Evolutionary conservation across 2,888 invertebrate species (phyloP).

Genomic region (Hypolimnas misippus): DNA sequence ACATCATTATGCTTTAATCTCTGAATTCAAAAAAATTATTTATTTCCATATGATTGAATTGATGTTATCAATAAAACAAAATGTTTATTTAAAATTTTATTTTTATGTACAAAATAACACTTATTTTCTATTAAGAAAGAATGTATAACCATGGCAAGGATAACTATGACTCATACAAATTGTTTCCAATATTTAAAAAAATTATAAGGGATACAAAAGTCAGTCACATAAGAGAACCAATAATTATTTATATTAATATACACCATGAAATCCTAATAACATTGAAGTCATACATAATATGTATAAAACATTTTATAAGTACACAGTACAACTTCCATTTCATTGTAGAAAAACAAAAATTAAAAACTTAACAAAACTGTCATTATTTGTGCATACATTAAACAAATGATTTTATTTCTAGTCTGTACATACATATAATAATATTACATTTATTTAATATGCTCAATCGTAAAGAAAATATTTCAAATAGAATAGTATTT

Average conservation of each 20-base stretch:
- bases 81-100: slow-evolving; percentile 19
- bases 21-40: background rate
- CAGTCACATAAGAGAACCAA: background rate
- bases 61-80: slow-evolving; percentile 12
- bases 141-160: slow-evolving; percentile 12
- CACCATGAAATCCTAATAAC: background rate
- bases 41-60: background rate
- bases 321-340: background rate
- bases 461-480: background rate
- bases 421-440: background rate
- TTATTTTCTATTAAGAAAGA: slow-evolving; percentile 18
- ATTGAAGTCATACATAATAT: background rate
- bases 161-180: background rate
- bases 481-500: background rate
- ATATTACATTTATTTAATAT: background rate
- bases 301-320: slow-evolving; percentile 3
- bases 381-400: background rate
- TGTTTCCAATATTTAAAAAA: background rate
- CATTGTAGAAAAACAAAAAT: background rate
- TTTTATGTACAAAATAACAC: slow-evolving; percentile 36
- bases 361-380: background rate
- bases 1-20: too few relatives aligned
- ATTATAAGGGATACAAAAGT: background rate
- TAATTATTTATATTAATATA: background rate
- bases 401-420: background rate